Base-by-base conservation (phyloP, 2,888 invertebrate species). In the Ornithoptera priamus region DNA sequence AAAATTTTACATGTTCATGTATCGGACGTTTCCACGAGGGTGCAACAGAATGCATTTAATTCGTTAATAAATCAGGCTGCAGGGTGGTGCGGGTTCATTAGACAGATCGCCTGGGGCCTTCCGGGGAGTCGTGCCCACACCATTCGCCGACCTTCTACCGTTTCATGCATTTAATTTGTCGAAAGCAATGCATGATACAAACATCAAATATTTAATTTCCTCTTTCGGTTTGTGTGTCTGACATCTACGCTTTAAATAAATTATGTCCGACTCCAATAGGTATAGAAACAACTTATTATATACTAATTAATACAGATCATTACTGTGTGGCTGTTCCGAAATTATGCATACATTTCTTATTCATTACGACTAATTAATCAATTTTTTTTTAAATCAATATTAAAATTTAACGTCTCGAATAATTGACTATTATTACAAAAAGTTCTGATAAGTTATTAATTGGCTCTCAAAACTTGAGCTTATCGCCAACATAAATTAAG, bases 31-130 rank as follows among this genome's bases (percentile, higher is more conserved):
- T 85, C 81, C 82, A 86, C 82, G 84, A 83, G 89, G 90, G 89
- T 90, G 92, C 89, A 90, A 81, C 82, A 88, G 88, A 88, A 91
- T 91, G 92, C 92, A 87, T 90, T 92, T 92, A 92, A 92, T 92
- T 92, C 82, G 92, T 92, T 91, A 92, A 92, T 92, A 92, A 92
- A 92, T 92, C 92, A 90, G 91, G 85, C 86, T 85, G 85, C 77
- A 81, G 85, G 89, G 90, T 88, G 85, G 87, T 83, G 78, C 75
- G 84, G 87, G 90, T 92, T 92, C 91, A 92, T 92, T 92, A 92
- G 90, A 89, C 82, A 85, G 88, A 89, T 90, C 86, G 89, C 90
- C 85, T 82, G 83, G 85, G 86, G 92, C 87, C 88, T 90, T 89
- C 90, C 89, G 87, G 90, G 86, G 87, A 77, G 84, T 80, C 80